Evolutionary conservation across 2,113 vertebrate species (phyloP).

Genomic region (Tetrao urogallus): DNA sequence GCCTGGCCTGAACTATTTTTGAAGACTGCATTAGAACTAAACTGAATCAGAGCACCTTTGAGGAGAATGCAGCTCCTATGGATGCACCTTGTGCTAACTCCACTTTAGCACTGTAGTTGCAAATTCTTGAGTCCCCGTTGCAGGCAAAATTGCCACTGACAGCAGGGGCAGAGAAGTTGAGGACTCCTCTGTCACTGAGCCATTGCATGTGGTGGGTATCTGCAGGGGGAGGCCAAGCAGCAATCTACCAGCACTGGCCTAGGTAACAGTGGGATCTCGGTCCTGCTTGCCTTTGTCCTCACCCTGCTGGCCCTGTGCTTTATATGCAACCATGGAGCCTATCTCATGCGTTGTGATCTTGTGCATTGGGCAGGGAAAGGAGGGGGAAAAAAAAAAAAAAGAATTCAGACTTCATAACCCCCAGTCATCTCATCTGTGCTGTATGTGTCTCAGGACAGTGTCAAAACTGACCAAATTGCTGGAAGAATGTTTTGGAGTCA

Average conservation of each 20-base stretch:
- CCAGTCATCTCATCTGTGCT: not conserved
- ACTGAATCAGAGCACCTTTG: rapidly evolving
- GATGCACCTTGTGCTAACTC: not conserved
- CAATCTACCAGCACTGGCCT: not conserved
- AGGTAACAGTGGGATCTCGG: not conserved
- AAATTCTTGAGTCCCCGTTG: not conserved
- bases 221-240: not conserved
- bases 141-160: not conserved
- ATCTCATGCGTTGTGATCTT: not conserved
- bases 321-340: not conserved
- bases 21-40: not conserved
- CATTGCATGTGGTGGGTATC: not conserved
- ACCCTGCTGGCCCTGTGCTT: not conserved
- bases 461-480: not conserved
- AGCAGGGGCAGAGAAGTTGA: not conserved
- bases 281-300: not conserved
- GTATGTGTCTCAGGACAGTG: not conserved
- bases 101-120: not conserved
- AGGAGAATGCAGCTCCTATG: not conserved
- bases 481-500: not conserved
- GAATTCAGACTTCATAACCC: not conserved
- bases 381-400: not conserved
- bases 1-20: not conserved
- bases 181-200: not conserved
- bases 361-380: not conserved